Evolutionary conservation across 2,888 invertebrate genomes (phyloP).

Genomic region (Melangyna quadrimaculata): DNA sequence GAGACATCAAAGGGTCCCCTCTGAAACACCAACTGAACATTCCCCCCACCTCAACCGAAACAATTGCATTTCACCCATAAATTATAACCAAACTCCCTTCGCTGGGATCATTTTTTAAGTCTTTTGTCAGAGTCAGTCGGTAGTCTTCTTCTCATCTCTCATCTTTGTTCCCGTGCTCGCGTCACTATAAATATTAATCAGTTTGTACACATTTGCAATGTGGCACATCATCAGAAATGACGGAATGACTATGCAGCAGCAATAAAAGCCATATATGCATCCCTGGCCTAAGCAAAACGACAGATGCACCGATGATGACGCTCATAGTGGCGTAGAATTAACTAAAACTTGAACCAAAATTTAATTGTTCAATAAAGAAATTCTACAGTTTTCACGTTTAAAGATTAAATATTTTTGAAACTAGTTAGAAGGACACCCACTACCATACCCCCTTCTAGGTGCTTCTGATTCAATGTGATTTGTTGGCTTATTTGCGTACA

Average conservation of each 20-base stretch:
- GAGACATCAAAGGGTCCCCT: constrained; percentile 12
- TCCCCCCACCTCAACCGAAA: background rate
- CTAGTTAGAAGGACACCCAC: too few species aligned
- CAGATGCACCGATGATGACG: constrained; percentile 29
- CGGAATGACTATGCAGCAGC: constrained; percentile 60
- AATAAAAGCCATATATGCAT: constrained; percentile 48
- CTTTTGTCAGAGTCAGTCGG: constrained; percentile 53
- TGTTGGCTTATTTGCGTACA: too few species aligned
- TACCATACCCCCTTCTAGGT: too few species aligned
- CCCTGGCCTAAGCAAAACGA: constrained; percentile 37
- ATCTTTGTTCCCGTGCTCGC: constrained; percentile 49
- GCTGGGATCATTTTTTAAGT: constrained; percentile 6
- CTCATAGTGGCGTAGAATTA: background rate
- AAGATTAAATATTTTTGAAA: too few species aligned
- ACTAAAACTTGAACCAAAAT: background rate
- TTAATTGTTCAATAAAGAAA: background rate
- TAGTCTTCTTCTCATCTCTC: constrained; percentile 45
- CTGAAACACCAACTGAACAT: background rate
- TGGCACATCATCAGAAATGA: constrained; percentile 61
- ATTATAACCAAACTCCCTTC: constrained; percentile 38
- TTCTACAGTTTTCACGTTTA: too few species aligned
- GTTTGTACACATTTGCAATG: constrained; percentile 59
- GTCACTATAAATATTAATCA: constrained; percentile 73
- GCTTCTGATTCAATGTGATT: too few species aligned
- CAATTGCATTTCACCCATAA: constrained; percentile 68